These are phyloP conservation scores for Drosophila colorata DNA, from an alignment of 2,888 invertebrate genomes.

Conservation along the genomic window DNA sequence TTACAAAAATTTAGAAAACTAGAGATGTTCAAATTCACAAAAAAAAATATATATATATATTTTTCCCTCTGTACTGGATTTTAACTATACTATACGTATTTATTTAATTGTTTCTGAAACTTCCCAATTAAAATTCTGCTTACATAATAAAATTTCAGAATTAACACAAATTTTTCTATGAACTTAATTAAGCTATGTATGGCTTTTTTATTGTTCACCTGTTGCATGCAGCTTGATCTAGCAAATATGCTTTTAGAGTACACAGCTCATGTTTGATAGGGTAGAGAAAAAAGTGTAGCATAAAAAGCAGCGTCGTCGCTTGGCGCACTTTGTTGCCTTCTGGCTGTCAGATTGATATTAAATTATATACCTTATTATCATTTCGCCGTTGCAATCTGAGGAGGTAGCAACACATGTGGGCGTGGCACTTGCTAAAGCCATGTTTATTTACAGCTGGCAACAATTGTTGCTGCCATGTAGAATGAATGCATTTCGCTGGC, in stretches of 20 bases:
- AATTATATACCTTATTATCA: conserved; percentile 85
- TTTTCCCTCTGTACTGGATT: background rate
- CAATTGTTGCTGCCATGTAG: conserved; percentile 74
- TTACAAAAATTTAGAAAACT: too few species aligned
- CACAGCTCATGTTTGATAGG: conserved; percentile 28
- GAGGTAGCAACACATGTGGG: conserved; percentile 43
- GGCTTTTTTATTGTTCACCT: too few species aligned
- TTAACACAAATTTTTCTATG: too few species aligned
- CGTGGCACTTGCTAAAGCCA: conserved; percentile 69
- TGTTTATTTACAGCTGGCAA: conserved; percentile 81
- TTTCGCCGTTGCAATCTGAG: conserved; percentile 55
- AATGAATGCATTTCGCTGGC: conserved; percentile 73
- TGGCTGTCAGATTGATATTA: conserved; percentile 83
- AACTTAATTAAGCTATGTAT: too few species aligned
- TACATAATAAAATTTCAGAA: too few species aligned
- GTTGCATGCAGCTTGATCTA: accelerated
- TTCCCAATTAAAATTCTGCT: too few species aligned
- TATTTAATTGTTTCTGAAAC: too few species aligned
- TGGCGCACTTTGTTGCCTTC: conserved; percentile 72
- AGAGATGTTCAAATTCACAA: too few species aligned
- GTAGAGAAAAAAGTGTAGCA: conserved; percentile 62
- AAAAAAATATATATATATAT: too few species aligned
- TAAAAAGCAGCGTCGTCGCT: conserved; percentile 60
- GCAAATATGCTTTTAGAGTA: background rate
- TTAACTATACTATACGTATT: background rate